Evolutionary conservation across 2,797 vertebrate genomes (phyloP).

Genomic region (Poeciliopsis paucimaculata): DNA sequence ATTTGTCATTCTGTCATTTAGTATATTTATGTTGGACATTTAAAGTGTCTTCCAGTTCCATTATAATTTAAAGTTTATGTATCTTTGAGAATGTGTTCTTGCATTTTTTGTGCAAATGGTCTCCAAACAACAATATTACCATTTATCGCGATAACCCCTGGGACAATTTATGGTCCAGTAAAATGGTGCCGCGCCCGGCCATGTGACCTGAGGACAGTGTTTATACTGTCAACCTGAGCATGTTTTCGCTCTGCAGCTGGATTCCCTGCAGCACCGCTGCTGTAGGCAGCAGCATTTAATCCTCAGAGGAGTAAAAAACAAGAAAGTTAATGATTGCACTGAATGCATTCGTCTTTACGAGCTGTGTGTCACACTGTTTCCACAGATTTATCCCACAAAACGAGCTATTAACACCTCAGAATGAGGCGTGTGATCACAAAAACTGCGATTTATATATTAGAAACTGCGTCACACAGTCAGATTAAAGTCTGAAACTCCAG

Average conservation of each 20-base stretch:
- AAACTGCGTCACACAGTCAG: not conserved
- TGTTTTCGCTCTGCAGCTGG: constrained; percentile 49
- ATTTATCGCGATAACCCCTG: too few relatives aligned
- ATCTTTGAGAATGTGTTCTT: too few relatives aligned
- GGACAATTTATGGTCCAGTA: too few relatives aligned
- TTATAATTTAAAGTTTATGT: too few relatives aligned
- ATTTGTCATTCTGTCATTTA: too few relatives aligned
- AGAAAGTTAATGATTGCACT: constrained; percentile 2
- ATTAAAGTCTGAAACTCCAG: constrained; percentile 5
- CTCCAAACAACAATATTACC: too few relatives aligned
- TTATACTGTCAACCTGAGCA: constrained; percentile 61
- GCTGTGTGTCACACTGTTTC: not conserved
- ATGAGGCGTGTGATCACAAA: not conserved
- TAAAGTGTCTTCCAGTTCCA: too few relatives aligned
- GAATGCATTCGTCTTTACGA: not conserved
- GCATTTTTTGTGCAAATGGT: too few relatives aligned
- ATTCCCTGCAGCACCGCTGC: constrained; percentile 43
- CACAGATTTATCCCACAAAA: not conserved
- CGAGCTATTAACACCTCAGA: not conserved
- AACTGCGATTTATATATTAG: not conserved
- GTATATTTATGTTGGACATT: too few relatives aligned
- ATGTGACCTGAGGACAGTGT: constrained; percentile 57
- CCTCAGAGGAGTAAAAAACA: constrained; percentile 29
- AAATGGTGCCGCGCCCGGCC: too few relatives aligned
- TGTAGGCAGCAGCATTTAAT: constrained; percentile 14